Evolutionary conservation across 2,113 vertebrate genomes (phyloP), one percentile per base, ranked within the genome.

Genomic region (Crocuta crocuta): DNA sequence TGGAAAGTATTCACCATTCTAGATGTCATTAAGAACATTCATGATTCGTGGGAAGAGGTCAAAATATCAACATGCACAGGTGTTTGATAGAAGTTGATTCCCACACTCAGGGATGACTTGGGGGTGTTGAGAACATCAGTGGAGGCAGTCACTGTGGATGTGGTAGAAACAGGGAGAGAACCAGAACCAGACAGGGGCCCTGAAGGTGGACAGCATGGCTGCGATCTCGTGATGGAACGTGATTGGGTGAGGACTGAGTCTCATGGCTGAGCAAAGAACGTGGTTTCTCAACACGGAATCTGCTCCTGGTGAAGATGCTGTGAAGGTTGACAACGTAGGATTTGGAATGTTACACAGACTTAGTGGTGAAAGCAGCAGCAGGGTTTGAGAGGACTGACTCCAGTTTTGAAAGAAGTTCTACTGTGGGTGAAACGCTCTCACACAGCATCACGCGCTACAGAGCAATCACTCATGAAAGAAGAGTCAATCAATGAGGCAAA

Each of bases 141-240:
- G 45, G 9, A 53, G 48, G 76, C 45, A 33, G 76, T 79, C 24
- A 2, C 76, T 33, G 9, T 28, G 33, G 48, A 31, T 50, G 17
- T 53, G 28, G 48, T 53, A 31, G 48, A 79, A 53, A n/a, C 28
- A 79, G 9, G 28, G 10, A 79, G 48, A 79, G 16, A 45, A 79
- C 45, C 50, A 33, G 48, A 53, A 53, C 17, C 10, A 53, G 76
- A 50, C 39, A 79, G 28, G 45, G 45, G 45, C 13, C 45, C 45
- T 31, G 26, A 78, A 48, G 7, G 31, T 7, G 9, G 76, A 16
- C 5, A 10, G 65, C 26, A 2, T 15, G 11, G 28, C 26, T 0
- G 12, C 5, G 43, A 21, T 33, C 76, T 79, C 76, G 1, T 33
- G 48, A 53, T 21, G 7, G 50, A 53, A 33, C 48, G 5, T 33